A percentile compares a stretch with the other conserved stretches of the same genome.
Evolutionary conservation across 2,797 vertebrate genomes (phyloP).

Genomic region (Phyllotis vaccarum): DNA sequence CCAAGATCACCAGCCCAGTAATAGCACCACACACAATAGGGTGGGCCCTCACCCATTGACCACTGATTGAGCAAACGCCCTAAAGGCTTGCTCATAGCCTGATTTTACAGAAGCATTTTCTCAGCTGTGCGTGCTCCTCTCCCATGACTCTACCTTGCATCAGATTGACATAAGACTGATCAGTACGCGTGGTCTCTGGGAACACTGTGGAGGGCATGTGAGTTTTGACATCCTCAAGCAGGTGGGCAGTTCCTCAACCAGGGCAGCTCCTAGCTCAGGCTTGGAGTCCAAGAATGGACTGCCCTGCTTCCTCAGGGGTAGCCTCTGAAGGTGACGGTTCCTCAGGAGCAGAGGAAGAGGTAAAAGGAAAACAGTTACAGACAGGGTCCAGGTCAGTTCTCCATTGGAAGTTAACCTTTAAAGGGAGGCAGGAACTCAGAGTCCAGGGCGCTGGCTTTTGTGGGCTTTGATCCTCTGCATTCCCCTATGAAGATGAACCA

Average conservation of each 20-base stretch:
- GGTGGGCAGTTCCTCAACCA: background rate
- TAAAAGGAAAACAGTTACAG: accelerated
- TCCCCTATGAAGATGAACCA: background rate
- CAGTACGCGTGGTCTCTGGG: background rate
- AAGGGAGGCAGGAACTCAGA: background rate
- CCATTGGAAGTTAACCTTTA: background rate
- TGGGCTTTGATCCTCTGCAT: background rate
- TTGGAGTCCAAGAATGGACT: background rate
- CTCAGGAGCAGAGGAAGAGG: background rate
- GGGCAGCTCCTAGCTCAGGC: background rate
- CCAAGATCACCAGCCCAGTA: background rate
- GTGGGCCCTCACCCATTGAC: background rate
- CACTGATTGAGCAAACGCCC: background rate
- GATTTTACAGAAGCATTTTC: background rate
- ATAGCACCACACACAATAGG: too few relatives aligned
- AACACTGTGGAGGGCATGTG: background rate
- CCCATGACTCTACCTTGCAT: background rate
- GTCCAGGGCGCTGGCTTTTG: background rate
- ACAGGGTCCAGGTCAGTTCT: background rate
- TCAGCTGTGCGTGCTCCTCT: background rate
- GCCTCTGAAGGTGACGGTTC: background rate
- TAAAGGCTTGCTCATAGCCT: background rate
- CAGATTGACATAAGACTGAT: background rate
- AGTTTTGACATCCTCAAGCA: background rate
- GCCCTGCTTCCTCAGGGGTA: background rate